Evolutionary conservation across 2,888 invertebrate species (phyloP), one percentile per base, ranked within the genome.

Genomic region (Mechanitis messenoides): DNA sequence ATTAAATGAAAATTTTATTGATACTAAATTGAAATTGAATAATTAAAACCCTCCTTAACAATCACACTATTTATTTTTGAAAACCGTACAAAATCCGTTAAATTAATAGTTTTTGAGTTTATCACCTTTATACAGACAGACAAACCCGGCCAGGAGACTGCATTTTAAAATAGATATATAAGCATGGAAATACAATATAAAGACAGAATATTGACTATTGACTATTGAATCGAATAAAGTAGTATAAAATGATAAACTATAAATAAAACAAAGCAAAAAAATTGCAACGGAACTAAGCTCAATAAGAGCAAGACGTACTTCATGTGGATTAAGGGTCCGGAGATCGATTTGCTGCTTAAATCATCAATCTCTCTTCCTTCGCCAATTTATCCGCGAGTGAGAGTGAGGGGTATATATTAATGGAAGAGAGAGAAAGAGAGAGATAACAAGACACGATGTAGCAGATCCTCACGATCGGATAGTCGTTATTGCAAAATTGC

Each of bases 281-380:
- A 7, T 42, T 11, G 42, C 55, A 54, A 58, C 66, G 62, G 62
- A 60, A 66, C 64, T 56, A 53, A 61, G 60, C 61, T 63, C 65
- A 60, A 60, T 61, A 60, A 53, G 45, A 28, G 33, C 45, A 59
- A 58, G 53, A 11, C 45, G 45, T 42, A 53, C 31, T 12, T 62
- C 60, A 46, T 20, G 50, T 61, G 58, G 50, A 62, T 56, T 33
- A 59, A 59, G 60, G 56, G 59, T 59, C 59, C 66, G 67, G 64
- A 70, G 69, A 74, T 76, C 78, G 78, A 79, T 77, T 72, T 74
- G 65, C 68, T 71, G 81, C 78, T 83, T 83, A 83, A 81, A 83
- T 85, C 85, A 85, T 87, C 85, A 84, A 84, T 84, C 84, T 81
- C 77, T 80, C 80, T 84, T 87, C 85, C 85, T 84, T 80, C 78